Evolutionary conservation across 2,797 vertebrate genomes (phyloP).

Genomic region (Liparis tanakae): DNA sequence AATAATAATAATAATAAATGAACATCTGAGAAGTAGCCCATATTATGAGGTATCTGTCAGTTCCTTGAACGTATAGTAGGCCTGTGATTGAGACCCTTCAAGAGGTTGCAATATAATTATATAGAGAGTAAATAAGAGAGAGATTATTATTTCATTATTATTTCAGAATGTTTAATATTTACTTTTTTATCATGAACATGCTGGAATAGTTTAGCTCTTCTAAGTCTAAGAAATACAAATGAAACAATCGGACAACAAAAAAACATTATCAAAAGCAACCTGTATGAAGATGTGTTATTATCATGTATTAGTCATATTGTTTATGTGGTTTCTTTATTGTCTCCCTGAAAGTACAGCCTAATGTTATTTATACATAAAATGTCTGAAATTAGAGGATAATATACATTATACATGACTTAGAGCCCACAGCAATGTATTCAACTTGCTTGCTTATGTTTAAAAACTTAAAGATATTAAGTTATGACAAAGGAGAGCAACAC

Average conservation of each 20-base stretch:
- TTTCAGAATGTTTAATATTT: not conserved
- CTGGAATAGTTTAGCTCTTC: not conserved
- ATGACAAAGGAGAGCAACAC: not conserved
- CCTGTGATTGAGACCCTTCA: not conserved
- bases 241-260: not conserved
- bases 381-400: not conserved
- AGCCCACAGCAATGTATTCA: not conserved
- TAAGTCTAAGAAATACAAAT: not conserved
- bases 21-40: not conserved
- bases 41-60: not conserved
- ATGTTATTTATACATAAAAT: not conserved
- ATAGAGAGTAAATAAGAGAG: not conserved
- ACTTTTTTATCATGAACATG: not conserved
- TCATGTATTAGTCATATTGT: not conserved
- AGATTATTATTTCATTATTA: too few relatives aligned
- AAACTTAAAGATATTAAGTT: not conserved
- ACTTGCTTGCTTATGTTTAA: not conserved
- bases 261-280: not conserved
- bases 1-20: too few relatives aligned
- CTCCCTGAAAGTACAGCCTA: not conserved
- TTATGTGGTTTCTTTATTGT: not conserved
- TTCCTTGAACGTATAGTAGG: not conserved
- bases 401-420: not conserved
- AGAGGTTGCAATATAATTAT: not conserved
- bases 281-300: not conserved